These are phyloP conservation scores for Cotesia chilonis DNA, from an alignment of 1,140 invertebrate genomes.

Conservation along the genomic window DNA sequence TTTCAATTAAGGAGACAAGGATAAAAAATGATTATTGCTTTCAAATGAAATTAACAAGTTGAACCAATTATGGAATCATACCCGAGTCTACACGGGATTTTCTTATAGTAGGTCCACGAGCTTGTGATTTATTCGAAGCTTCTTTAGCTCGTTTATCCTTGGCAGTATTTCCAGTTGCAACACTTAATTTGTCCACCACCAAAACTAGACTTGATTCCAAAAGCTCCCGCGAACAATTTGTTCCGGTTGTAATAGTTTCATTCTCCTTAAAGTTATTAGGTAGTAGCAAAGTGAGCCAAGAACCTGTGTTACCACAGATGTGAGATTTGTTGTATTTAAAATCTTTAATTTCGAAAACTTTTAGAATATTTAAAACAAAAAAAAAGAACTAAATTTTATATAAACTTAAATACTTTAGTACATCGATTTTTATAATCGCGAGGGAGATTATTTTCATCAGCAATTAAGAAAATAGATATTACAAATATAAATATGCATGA, in stretches of 20 bases:
- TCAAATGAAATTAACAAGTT: background rate
- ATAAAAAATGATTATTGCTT: constrained; percentile 22
- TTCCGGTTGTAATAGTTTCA: constrained; percentile 53
- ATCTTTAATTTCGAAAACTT: background rate
- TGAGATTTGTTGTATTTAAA: constrained; percentile 20
- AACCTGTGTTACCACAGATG: constrained; percentile 47
- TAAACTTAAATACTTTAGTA: too few relatives aligned
- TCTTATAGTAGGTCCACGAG: constrained; percentile 53
- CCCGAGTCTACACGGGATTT: constrained; percentile 54
- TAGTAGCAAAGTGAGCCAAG: constrained; percentile 57
- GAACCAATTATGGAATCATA: constrained; percentile 41
- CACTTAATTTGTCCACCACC: constrained; percentile 72
- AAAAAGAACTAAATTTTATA: background rate
- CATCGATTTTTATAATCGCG: too few relatives aligned
- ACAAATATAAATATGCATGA: background rate
- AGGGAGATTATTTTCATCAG: too few relatives aligned
- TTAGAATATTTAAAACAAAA: constrained; percentile 1
- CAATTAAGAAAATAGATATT: background rate
- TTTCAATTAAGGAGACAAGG: background rate
- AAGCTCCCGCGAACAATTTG: constrained; percentile 56
- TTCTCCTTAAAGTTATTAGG: constrained; percentile 56
- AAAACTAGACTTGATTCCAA: constrained; percentile 67
- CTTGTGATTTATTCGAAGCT: constrained; percentile 70
- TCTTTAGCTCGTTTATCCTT: constrained; percentile 86
- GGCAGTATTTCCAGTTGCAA: constrained; percentile 82